These are phyloP conservation scores for Meloe dianella DNA, from an alignment of 2,888 invertebrate genomes.

Conservation along the genomic window DNA sequence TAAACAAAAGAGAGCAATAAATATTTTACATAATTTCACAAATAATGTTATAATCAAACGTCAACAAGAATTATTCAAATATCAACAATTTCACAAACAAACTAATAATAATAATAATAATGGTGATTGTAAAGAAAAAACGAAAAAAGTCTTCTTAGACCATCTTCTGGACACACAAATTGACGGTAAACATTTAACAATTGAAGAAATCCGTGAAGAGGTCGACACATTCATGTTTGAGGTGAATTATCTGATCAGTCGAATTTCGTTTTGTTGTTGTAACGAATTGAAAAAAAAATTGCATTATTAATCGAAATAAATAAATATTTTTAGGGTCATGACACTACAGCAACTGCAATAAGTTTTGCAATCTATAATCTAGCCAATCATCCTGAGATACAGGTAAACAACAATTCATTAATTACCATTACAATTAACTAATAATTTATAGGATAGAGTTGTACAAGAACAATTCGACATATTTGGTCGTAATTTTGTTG, in stretches of 20 bases:
- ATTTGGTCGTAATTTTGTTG: constrained; percentile 45
- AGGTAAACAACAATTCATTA: constrained; percentile 46
- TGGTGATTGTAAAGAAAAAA: constrained; percentile 7
- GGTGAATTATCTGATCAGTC: constrained; percentile 53
- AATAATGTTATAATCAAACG: constrained; percentile 64
- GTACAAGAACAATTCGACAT: constrained; percentile 53
- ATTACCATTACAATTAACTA: background rate
- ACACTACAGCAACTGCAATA: constrained; percentile 59
- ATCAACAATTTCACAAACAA: background rate
- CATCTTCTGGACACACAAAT: constrained; percentile 43
- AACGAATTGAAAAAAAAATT: constrained; percentile 26
- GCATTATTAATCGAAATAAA: background rate
- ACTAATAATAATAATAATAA: background rate
- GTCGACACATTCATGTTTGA: constrained; percentile 77
- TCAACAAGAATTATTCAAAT: constrained; percentile 50
- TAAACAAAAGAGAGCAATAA: constrained; percentile 61
- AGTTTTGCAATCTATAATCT: constrained; percentile 58
- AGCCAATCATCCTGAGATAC: constrained; percentile 56
- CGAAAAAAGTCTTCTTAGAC: constrained; percentile 22
- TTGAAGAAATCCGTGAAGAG: constrained; percentile 66
- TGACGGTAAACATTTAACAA: constrained; percentile 60
- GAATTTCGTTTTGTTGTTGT: constrained; percentile 14
- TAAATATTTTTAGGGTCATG: constrained; percentile 58
- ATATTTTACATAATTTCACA: constrained; percentile 63
- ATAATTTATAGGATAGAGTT: constrained; percentile 40